Percentiles rank a stretch among this genome's conserved stretches.
Evolutionary conservation across 2,797 vertebrate genomes (phyloP).

Genomic region (Peromyscus eremicus): DNA sequence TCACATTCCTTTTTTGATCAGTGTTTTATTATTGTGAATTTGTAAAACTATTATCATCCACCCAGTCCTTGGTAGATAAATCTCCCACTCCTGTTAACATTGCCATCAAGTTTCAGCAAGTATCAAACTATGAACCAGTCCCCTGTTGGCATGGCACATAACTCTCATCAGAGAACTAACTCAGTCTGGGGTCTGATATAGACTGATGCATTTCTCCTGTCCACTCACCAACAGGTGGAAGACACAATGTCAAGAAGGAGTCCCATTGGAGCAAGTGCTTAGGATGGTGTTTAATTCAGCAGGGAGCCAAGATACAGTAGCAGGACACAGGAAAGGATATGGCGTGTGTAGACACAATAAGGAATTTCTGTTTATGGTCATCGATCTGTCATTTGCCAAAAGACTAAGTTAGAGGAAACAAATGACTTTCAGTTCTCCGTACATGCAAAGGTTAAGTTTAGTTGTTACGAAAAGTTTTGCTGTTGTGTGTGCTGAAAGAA

Average conservation of each 20-base stretch:
- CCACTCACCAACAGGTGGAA: slow-evolving; percentile 69
- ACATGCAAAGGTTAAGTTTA: slow-evolving; percentile 82
- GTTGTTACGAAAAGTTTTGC: slow-evolving; percentile 80
- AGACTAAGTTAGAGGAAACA: slow-evolving; percentile 75
- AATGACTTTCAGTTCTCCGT: slow-evolving; percentile 77
- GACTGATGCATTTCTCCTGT: neutral
- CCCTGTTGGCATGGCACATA: neutral
- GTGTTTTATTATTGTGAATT: neutral
- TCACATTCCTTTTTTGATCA: neutral
- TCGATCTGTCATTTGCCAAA: slow-evolving; percentile 66
- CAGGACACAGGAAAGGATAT: slow-evolving; percentile 70
- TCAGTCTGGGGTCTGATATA: neutral
- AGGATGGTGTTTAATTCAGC: slow-evolving; percentile 84
- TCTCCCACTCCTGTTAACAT: neutral
- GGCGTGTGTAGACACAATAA: slow-evolving; percentile 77
- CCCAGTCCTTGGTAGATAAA: neutral
- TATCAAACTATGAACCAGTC: slow-evolving; percentile 34
- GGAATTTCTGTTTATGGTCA: slow-evolving; percentile 66
- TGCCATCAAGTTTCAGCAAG: slow-evolving; percentile 45
- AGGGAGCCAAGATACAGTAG: slow-evolving; percentile 76
- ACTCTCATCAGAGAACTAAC: neutral
- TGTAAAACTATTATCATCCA: neutral
- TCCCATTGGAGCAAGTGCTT: slow-evolving; percentile 79
- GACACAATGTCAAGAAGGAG: slow-evolving; percentile 78
- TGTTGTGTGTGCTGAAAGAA: slow-evolving; percentile 72